A percentile compares a stretch with the other conserved stretches of the same genome.
Conservation (phyloP, 2,113 vertebrate genomes). For the Tauraco erythrolophus region DNA sequence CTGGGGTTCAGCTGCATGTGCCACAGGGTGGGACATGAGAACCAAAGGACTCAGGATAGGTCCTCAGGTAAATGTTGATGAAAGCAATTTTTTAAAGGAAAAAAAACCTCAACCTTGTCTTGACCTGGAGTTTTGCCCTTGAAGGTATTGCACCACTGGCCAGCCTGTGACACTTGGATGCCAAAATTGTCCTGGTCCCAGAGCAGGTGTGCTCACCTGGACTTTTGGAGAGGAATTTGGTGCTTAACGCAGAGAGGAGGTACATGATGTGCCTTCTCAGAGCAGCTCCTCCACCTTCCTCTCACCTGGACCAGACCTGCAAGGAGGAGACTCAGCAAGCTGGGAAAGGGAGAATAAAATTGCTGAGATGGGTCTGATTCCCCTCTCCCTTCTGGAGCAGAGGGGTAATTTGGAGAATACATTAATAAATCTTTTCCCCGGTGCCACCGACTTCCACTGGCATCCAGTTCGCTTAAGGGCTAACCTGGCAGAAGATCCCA, state of each 20-base stretch:
- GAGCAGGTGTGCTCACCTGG: neutral
- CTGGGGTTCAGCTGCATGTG: neutral
- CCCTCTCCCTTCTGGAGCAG: neutral
- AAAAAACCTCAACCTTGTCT: neutral
- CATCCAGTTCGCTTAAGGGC: neutral
- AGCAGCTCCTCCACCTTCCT: neutral
- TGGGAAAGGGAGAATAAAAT: accelerated
- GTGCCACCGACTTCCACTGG: neutral
- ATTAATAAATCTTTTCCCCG: neutral
- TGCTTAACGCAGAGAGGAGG: neutral
- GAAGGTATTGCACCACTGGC: neutral
- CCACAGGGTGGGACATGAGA: neutral
- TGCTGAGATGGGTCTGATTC: neutral
- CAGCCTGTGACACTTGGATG: neutral
- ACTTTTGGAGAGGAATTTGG: neutral
- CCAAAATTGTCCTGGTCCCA: neutral
- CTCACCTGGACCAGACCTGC: neutral
- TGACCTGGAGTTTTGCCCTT: neutral
- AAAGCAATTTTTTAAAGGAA: neutral
- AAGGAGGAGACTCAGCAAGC: neutral
- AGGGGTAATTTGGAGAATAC: neutral
- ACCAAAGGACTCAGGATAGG: neutral
- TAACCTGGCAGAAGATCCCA: neutral
- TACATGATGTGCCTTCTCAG: neutral
- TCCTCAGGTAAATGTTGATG: neutral